Conservation (phyloP, 2,888 invertebrate species). For the Epinotia bilunana region DNA sequence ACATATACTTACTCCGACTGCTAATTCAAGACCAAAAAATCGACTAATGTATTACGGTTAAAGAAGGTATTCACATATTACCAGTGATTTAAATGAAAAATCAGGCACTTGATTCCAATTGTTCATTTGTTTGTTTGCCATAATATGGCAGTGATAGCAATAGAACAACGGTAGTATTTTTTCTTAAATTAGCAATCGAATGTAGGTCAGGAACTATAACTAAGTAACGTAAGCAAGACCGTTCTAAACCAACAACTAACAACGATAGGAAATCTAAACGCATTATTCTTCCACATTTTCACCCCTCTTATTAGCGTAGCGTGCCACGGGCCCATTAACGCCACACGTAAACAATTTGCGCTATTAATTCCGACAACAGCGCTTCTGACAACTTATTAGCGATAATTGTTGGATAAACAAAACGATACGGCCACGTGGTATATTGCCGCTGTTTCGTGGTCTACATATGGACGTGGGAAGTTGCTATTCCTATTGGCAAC, state of each 20-base stretch:
- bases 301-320: slow-evolving; percentile 46
- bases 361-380: slow-evolving; percentile 51
- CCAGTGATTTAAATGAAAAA: too few relatives aligned
- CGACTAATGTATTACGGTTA: too few relatives aligned
- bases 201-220: background rate
- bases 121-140: too few relatives aligned
- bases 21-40: too few relatives aligned
- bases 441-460: background rate
- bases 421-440: background rate
- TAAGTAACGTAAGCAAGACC: background rate
- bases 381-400: slow-evolving; percentile 43
- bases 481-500: background rate
- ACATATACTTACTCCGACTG: too few relatives aligned
- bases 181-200: too few relatives aligned
- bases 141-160: too few relatives aligned
- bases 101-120: too few relatives aligned
- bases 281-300: slow-evolving; percentile 13
- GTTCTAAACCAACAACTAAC: background rate
- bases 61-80: too few relatives aligned
- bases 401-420: slow-evolving; percentile 39
- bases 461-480: background rate
- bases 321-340: slow-evolving; percentile 55
- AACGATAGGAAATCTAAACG: background rate
- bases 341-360: slow-evolving; percentile 55
- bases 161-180: too few relatives aligned